Conservation (phyloP, 2,113 vertebrate genomes). For the Leiothrix lutea region DNA sequence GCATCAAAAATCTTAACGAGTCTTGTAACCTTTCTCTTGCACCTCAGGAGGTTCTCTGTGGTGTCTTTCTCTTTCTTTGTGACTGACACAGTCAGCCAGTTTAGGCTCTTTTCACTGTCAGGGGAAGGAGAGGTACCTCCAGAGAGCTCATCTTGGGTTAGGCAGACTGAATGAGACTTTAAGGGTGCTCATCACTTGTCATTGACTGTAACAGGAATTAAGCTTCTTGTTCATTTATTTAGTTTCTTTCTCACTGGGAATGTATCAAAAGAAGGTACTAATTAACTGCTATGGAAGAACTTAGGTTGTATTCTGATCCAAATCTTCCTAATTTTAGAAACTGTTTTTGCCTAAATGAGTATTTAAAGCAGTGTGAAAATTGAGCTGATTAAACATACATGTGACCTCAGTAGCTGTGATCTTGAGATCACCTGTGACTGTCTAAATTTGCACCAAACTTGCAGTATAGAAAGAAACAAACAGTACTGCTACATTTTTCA, state of each 20-base stretch:
- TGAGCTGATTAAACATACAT: background rate
- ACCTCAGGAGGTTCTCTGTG: slow-evolving; percentile 18
- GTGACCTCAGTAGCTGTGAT: background rate
- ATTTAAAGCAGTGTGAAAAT: background rate
- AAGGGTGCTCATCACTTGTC: slow-evolving; percentile 4
- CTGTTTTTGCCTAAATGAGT: background rate
- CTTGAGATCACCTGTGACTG: background rate
- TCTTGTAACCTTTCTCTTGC: background rate
- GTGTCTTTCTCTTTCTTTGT: slow-evolving; percentile 28
- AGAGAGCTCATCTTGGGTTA: background rate
- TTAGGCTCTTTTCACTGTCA: slow-evolving; percentile 8
- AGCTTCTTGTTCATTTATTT: slow-evolving; percentile 24
- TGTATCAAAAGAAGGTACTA: background rate
- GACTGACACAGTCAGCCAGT: background rate
- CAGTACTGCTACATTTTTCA: background rate
- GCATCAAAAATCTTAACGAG: slow-evolving; percentile 10
- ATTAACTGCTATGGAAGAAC: background rate
- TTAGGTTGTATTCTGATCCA: background rate
- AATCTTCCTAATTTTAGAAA: background rate
- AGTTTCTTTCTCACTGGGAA: background rate
- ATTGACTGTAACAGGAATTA: slow-evolving; percentile 9
- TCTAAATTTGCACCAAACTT: background rate
- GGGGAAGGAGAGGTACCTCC: background rate
- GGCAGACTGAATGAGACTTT: background rate
- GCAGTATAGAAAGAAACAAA: background rate